phyloP scores from a whole-genome alignment of 2,888 invertebrate species.

The Lasioglossum oenotherae region DNA sequence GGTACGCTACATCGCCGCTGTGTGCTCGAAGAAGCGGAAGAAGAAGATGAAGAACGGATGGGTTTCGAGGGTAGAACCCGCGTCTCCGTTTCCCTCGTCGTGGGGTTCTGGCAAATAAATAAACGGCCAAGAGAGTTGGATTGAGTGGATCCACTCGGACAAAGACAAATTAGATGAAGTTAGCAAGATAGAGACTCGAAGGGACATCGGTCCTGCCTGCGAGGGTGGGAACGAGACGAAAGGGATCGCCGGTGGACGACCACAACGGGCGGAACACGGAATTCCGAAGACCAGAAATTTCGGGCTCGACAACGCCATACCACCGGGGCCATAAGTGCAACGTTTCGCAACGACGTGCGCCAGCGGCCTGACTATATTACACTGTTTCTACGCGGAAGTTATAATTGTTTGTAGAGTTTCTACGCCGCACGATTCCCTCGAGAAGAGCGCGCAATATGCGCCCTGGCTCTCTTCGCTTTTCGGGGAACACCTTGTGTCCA shows the following conservation, averaged over 20 bases:
- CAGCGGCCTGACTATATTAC: constrained; percentile 49
- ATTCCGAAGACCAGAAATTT: constrained; percentile 63
- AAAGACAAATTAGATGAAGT: constrained; percentile 57
- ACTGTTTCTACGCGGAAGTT: constrained; percentile 74
- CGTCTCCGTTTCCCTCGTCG: constrained; percentile 1
- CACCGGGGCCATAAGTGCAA: constrained; percentile 76
- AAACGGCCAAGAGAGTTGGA: constrained; percentile 40
- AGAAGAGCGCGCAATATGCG: constrained; percentile 42
- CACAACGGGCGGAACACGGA: constrained; percentile 59
- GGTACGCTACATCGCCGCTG: background rate
- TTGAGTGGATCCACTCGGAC: constrained; percentile 47
- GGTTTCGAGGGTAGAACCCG: background rate
- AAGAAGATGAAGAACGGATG: background rate
- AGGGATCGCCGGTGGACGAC: constrained; percentile 55
- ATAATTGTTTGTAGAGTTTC: constrained; percentile 79
- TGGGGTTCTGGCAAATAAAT: constrained; percentile 31
- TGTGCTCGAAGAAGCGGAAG: constrained; percentile 5
- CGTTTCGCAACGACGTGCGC: constrained; percentile 67
- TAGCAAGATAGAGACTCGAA: constrained; percentile 49
- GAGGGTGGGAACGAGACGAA: constrained; percentile 14
- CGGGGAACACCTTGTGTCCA: constrained; percentile 34
- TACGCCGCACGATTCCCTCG: constrained; percentile 63
- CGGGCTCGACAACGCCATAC: constrained; percentile 58
- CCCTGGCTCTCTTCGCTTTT: constrained; percentile 37
- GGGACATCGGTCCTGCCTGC: constrained; percentile 18